phyloP scores from a whole-genome alignment of 2,797 vertebrate species.

The Gymnodraco acuticeps region DNA sequence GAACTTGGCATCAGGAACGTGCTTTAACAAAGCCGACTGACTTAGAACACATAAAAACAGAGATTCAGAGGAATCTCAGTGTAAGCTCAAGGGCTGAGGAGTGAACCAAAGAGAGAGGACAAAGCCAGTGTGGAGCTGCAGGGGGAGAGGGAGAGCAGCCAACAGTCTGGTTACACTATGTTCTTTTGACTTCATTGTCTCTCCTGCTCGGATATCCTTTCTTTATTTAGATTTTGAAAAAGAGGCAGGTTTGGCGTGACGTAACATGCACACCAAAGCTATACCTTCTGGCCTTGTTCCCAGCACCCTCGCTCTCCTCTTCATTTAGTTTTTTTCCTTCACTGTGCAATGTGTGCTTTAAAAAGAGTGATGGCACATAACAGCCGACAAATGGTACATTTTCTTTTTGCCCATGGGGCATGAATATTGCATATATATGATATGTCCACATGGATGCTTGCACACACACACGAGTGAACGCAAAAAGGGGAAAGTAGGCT shows the following conservation, averaged over 20 bases:
- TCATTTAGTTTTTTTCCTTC: neutral
- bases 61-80: slow-evolving; percentile 27
- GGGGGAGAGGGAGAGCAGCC: slow-evolving; percentile 44
- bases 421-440: slow-evolving; percentile 62
- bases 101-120: slow-evolving; percentile 35
- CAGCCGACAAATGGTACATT: slow-evolving; percentile 53
- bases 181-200: slow-evolving; percentile 52
- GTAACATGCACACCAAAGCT: neutral
- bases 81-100: slow-evolving; percentile 32
- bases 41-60: slow-evolving; percentile 39
- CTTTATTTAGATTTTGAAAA: slow-evolving; percentile 29
- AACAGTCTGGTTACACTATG: slow-evolving; percentile 47
- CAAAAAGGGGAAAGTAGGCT: slow-evolving; percentile 12
- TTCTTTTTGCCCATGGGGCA: slow-evolving; percentile 39
- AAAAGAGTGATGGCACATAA: slow-evolving; percentile 43
- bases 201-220: slow-evolving; percentile 28
- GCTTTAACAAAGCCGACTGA: slow-evolving; percentile 40
- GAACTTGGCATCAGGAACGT: slow-evolving; percentile 40
- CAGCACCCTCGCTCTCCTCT: neutral
- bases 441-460: slow-evolving; percentile 53
- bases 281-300: neutral
- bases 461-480: slow-evolving; percentile 54
- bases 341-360: slow-evolving; percentile 25
- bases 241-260: slow-evolving; percentile 23
- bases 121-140: slow-evolving; percentile 41